A percentile compares a stretch with the other conserved stretches of the same genome.
Conservation (phyloP, 2,797 vertebrate species). For the Mycteria americana region DNA sequence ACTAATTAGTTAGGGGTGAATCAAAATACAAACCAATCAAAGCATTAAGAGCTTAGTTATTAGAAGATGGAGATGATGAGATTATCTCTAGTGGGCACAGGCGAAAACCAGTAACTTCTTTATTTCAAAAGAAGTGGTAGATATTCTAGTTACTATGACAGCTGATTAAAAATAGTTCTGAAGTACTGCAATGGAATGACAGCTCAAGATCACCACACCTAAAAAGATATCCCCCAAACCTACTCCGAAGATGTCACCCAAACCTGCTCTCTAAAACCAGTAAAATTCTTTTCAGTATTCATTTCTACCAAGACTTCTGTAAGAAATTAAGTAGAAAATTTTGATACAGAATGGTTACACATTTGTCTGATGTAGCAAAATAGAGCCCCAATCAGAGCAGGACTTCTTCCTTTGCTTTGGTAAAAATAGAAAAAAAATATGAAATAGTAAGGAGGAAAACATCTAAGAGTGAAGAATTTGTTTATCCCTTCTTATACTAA, state of each 20-base stretch:
- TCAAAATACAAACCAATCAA: background rate
- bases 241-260: background rate
- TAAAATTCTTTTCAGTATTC: background rate
- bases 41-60: background rate
- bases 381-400: background rate
- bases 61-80: background rate
- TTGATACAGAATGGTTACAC: background rate
- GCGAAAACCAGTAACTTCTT: background rate
- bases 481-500: background rate
- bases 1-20: background rate
- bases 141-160: background rate
- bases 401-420: background rate
- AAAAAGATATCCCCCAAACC: background rate
- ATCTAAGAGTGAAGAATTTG: background rate
- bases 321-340: background rate
- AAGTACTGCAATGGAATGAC: background rate
- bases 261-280: background rate
- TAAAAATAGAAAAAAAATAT: background rate
- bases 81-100: background rate
- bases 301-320: background rate
- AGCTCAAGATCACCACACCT: background rate
- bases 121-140: background rate
- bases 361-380: background rate
- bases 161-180: background rate
- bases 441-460: background rate